Evolutionary conservation across 2,113 vertebrate genomes (phyloP).

Genomic region (Capricornis sumatraensis): DNA sequence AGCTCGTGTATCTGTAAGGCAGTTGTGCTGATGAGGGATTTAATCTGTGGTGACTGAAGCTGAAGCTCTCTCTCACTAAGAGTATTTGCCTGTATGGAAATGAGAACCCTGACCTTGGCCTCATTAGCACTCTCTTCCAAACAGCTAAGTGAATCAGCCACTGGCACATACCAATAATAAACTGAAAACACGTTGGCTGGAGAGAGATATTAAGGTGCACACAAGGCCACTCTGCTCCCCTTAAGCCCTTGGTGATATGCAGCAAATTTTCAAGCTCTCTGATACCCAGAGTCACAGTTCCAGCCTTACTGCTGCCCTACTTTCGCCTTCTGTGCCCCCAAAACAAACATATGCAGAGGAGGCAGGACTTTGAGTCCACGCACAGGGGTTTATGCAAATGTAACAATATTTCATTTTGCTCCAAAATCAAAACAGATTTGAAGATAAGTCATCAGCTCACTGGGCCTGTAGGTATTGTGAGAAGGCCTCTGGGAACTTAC

Average conservation of each 20-base stretch:
- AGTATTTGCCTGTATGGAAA: conserved; percentile 33
- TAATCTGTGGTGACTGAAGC: neutral
- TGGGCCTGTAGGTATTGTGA: neutral
- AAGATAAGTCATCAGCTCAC: neutral
- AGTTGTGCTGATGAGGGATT: neutral
- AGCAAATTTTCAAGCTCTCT: neutral
- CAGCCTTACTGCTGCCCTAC: neutral
- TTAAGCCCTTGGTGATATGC: neutral
- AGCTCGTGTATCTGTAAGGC: neutral
- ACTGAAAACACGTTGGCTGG: neutral
- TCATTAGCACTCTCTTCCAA: conserved; percentile 34
- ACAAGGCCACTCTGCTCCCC: neutral
- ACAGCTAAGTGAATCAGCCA: neutral
- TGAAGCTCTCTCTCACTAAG: conserved; percentile 22
- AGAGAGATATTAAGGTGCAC: neutral
- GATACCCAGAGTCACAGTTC: neutral
- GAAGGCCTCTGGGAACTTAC: neutral
- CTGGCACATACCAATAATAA: neutral
- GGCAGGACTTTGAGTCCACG: neutral
- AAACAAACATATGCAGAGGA: neutral
- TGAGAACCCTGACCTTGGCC: conserved; percentile 36
- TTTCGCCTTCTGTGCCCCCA: neutral
- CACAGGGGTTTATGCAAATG: neutral
- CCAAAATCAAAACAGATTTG: neutral
- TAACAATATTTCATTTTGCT: neutral